Evolutionary conservation across 1,140 invertebrate species (phyloP).

Genomic region (Sitodiplosis mosellana): DNA sequence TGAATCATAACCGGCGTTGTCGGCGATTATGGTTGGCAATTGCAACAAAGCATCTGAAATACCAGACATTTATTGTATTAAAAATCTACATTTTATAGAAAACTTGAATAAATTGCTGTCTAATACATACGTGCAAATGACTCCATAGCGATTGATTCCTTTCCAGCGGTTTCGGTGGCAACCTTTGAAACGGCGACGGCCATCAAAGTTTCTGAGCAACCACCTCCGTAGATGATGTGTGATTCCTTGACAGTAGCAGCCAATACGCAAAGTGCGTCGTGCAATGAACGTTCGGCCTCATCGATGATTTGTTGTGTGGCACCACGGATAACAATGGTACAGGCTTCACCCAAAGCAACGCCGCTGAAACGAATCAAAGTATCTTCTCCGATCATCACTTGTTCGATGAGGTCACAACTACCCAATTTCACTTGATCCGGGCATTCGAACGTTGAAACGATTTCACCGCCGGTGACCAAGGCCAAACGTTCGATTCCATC

Average conservation of each 20-base stretch:
- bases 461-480: conserved; percentile 94
- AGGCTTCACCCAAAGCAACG: conserved; percentile 87
- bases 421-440: conserved; percentile 86
- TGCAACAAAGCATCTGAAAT: conserved; percentile 50
- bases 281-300: conserved; percentile 93
- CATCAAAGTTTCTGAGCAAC: conserved; percentile 92
- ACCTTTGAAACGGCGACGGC: conserved; percentile 70
- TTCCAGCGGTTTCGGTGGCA: conserved; percentile 82
- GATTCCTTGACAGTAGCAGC: conserved; percentile 89
- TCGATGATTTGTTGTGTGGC: conserved; percentile 99
- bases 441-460: conserved; percentile 94
- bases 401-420: conserved; percentile 87
- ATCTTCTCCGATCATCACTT: conserved; percentile 97
- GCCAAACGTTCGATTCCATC: conserved; percentile 96
- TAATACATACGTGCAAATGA: conserved; percentile 50
- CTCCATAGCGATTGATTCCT: conserved; percentile 95
- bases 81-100: not conserved
- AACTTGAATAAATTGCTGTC: not conserved
- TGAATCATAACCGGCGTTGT: conserved; percentile 97
- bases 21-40: conserved; percentile 88
- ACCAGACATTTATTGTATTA: not conserved
- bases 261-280: conserved; percentile 96
- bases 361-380: conserved; percentile 88
- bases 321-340: conserved; percentile 90
- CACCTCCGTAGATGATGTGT: conserved; percentile 81